Evolutionary conservation across 2,113 vertebrate species (phyloP).

Genomic region (Chaenocephalus aceratus): DNA sequence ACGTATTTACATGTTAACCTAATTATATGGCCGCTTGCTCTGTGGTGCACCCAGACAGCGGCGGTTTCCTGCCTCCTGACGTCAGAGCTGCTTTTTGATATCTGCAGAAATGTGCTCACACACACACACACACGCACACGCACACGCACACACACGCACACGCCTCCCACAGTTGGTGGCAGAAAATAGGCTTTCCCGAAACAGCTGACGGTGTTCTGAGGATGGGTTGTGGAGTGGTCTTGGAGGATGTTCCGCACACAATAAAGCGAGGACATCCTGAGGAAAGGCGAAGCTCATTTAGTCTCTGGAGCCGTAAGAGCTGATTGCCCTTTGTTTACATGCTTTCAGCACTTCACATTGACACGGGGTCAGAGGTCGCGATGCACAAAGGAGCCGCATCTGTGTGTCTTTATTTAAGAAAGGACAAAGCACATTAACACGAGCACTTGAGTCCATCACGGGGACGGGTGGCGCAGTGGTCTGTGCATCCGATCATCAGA

Average conservation of each 20-base stretch:
- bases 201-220: constrained; percentile 42
- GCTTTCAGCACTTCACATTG: constrained; percentile 5
- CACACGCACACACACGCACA: too few relatives aligned
- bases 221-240: constrained; percentile 2
- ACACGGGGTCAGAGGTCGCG: constrained; percentile 15
- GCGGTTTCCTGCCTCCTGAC: constrained; percentile 83
- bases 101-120: constrained; percentile 52
- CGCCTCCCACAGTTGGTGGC: constrained; percentile 34
- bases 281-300: constrained; percentile 38
- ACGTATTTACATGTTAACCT: constrained; percentile 82
- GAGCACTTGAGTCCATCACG: too few relatives aligned
- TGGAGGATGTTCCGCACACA: constrained; percentile 31
- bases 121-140: background rate
- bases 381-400: constrained; percentile 6
- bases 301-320: constrained; percentile 12
- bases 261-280: constrained; percentile 58
- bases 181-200: constrained; percentile 57
- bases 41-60: constrained; percentile 78
- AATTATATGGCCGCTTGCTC: constrained; percentile 82
- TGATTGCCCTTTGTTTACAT: constrained; percentile 21
- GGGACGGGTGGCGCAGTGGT: too few relatives aligned
- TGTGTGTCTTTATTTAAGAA: too few relatives aligned
- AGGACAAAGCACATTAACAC: too few relatives aligned
- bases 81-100: constrained; percentile 78
- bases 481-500: too few relatives aligned